phyloP scores from a whole-genome alignment of 2,113 vertebrate genomes.

The Leptobrachium leishanense region DNA sequence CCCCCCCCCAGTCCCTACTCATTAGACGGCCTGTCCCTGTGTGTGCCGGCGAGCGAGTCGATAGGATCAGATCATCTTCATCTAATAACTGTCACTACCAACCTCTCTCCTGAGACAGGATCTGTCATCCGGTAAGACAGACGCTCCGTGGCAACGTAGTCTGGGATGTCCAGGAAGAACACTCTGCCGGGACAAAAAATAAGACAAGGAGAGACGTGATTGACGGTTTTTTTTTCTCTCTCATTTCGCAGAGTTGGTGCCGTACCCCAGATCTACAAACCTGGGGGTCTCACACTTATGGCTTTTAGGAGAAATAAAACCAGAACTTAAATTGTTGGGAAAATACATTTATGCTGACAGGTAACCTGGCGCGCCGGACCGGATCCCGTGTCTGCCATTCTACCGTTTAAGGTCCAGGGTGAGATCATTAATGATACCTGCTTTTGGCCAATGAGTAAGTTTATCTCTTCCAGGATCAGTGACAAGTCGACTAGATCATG shows the following conservation, averaged over 20 bases:
- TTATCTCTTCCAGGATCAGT: no score
- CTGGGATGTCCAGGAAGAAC: constrained; percentile 81
- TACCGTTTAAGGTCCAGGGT: no score
- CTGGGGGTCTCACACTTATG: no score
- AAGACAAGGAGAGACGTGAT: constrained; percentile 53
- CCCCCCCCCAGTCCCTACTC: neutral
- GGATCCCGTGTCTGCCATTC: no score
- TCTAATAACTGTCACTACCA: constrained; percentile 38
- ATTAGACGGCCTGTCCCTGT: neutral
- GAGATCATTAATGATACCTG: no score
- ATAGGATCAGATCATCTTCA: neutral
- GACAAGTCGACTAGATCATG: no score
- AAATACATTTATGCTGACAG: no score
- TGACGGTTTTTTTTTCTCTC: neutral
- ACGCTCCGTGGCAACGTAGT: constrained; percentile 79
- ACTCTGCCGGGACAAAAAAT: constrained; percentile 65
- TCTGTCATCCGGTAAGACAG: constrained; percentile 76
- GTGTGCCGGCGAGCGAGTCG: neutral
- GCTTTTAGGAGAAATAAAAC: no score
- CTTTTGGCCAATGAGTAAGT: no score
- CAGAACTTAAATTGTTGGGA: no score
- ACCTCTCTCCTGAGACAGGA: constrained; percentile 85
- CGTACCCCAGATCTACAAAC: no score
- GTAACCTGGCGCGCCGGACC: no score
- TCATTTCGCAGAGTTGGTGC: neutral